These are phyloP conservation scores for Myotis pilosus DNA, from an alignment of 2,797 vertebrate genomes.

Conservation along the genomic window DNA sequence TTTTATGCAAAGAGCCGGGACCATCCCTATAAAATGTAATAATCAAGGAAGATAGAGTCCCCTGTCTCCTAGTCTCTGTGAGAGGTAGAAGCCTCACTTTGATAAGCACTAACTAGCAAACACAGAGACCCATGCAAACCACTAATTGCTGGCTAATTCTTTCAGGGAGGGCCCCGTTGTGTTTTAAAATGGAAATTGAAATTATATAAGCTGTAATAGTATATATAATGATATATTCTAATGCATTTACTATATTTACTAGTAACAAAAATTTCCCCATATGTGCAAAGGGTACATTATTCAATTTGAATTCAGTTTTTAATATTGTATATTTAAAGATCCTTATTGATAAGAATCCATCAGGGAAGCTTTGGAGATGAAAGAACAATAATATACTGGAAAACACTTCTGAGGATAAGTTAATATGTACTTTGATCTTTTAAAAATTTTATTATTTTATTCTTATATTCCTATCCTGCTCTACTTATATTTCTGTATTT, in stretches of 20 bases:
- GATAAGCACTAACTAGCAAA: not conserved
- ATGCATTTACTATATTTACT: not conserved
- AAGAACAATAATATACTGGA: not conserved
- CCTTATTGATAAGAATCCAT: not conserved
- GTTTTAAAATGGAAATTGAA: not conserved
- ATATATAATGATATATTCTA: not conserved
- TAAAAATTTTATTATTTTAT: not conserved
- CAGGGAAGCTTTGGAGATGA: not conserved
- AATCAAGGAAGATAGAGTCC: not conserved
- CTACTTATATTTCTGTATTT: not conserved
- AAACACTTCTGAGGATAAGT: not conserved
- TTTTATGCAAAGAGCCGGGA: not conserved
- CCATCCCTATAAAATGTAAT: not conserved
- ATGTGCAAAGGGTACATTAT: not conserved
- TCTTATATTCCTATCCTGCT: not conserved
- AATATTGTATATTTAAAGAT: not conserved
- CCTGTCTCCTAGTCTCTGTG: not conserved
- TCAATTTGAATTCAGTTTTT: not conserved
- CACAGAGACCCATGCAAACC: not conserved
- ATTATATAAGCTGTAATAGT: not conserved
- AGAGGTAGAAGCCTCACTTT: not conserved
- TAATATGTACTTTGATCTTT: not conserved
- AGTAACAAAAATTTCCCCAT: not conserved
- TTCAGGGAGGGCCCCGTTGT: not conserved
- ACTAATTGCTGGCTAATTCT: not conserved